Percentiles rank a stretch among this genome's conserved stretches.
Conservation (phyloP, 2,888 invertebrate species). For the Trichogramma evanescens region DNA sequence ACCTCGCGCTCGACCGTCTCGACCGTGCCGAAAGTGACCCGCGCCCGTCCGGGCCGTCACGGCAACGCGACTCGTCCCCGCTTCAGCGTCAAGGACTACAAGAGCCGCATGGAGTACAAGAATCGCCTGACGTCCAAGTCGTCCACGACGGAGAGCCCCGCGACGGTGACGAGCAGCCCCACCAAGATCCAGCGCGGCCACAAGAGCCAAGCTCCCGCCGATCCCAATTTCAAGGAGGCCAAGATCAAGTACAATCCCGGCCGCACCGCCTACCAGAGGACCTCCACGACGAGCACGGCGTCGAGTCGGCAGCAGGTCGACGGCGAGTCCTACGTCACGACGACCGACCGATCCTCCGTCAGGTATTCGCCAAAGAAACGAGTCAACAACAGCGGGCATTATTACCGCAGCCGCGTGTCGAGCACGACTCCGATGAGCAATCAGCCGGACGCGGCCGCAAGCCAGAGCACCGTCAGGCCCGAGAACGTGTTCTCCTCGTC, state of each 20-base stretch:
- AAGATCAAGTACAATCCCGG: slow-evolving; percentile 38
- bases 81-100: slow-evolving; percentile 72
- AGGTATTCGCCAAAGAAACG: slow-evolving; percentile 38
- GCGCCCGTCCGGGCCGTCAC: slow-evolving; percentile 37
- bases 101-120: slow-evolving; percentile 54
- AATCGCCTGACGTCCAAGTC: slow-evolving; percentile 25
- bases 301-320: slow-evolving; percentile 10
- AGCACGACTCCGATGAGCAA: slow-evolving; percentile 16
- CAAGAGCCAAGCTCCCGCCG: slow-evolving; percentile 12
- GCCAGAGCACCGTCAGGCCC: slow-evolving; percentile 31
- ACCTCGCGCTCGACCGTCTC: slow-evolving; percentile 9
- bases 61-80: slow-evolving; percentile 57
- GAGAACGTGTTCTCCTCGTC: slow-evolving; percentile 38
- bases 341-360: slow-evolving; percentile 30
- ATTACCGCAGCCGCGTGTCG: slow-evolving; percentile 37
- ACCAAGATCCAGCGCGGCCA: slow-evolving; percentile 9
- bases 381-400: slow-evolving; percentile 27
- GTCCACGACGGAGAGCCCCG: slow-evolving; percentile 26
- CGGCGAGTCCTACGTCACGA: slow-evolving; percentile 21
- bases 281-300: slow-evolving; percentile 29
- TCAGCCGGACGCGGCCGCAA: slow-evolving; percentile 14
- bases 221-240: slow-evolving; percentile 26
- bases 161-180: background rate
- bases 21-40: slow-evolving; percentile 26
- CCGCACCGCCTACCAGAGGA: slow-evolving; percentile 32